Evolutionary conservation across 2,888 invertebrate species (phyloP).

Genomic region (Hipparchia sbordonii): DNA sequence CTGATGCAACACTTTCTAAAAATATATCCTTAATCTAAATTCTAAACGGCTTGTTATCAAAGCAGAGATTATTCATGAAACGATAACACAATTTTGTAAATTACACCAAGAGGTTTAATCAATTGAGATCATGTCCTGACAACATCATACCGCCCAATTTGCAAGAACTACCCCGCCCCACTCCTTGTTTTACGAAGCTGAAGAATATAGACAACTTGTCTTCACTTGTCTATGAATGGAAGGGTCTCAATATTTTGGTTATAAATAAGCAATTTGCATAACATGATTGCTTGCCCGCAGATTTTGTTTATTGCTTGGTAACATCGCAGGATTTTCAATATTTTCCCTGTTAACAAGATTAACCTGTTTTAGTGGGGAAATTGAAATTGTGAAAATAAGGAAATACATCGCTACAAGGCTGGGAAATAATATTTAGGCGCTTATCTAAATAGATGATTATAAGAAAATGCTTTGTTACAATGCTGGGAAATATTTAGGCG

Average conservation of each 20-base stretch:
- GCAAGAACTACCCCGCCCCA: background rate
- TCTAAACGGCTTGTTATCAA: slow-evolving; percentile 19
- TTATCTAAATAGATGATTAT: no score
- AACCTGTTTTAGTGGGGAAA: slow-evolving; percentile 2
- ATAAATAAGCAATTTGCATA: slow-evolving; percentile 32
- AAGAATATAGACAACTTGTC: background rate
- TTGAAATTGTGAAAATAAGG: background rate
- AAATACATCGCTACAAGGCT: background rate
- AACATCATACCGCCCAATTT: background rate
- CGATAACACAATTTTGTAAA: slow-evolving; percentile 21
- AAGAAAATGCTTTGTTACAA: no score
- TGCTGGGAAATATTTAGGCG: no score
- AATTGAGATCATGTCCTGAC: slow-evolving; percentile 23
- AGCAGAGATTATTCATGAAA: slow-evolving; percentile 18
- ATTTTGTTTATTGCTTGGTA: slow-evolving; percentile 18
- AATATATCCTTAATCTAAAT: slow-evolving; percentile 9
- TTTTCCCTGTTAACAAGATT: slow-evolving; percentile 14
- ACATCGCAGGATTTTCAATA: slow-evolving; percentile 16
- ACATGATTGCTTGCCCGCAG: slow-evolving; percentile 31
- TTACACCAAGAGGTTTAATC: slow-evolving; percentile 13
- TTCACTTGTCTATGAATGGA: background rate
- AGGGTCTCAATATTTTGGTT: slow-evolving; percentile 17
- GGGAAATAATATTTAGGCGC: background rate
- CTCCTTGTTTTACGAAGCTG: background rate
- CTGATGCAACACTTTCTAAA: no score